Evolutionary conservation across 64 coral and sea anemone species (phyloP).

Genomic region (Porites australiensis): DNA sequence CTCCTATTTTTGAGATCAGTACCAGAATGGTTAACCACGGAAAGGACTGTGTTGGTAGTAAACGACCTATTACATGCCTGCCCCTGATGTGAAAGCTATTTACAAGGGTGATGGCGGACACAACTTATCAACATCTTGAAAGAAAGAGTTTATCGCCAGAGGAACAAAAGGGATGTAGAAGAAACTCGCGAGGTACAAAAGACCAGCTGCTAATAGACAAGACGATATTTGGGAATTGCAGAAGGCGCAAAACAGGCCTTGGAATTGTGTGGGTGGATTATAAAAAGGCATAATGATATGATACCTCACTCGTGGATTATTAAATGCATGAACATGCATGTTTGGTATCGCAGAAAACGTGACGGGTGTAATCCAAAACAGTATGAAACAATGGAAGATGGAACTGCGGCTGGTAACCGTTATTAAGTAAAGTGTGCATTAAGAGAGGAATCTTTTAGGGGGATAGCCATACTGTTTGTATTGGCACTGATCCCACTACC

Average conservation of each 20-base stretch:
- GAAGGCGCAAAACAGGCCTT: neutral
- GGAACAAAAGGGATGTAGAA: conserved; percentile 29
- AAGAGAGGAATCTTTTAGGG: too few species aligned
- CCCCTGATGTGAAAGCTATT: conserved; percentile 30
- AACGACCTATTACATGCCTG: conserved; percentile 35
- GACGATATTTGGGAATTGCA: neutral
- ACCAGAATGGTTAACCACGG: conserved; percentile 18
- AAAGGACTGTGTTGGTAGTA: conserved; percentile 20
- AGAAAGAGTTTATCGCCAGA: neutral
- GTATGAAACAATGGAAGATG: too few species aligned
- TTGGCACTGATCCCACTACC: too few species aligned
- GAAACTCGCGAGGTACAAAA: neutral
- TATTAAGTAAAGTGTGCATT: too few species aligned
- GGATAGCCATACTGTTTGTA: too few species aligned
- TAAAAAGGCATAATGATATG: neutral
- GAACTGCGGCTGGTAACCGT: too few species aligned
- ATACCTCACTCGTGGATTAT: neutral
- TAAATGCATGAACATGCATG: too few species aligned
- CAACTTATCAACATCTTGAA: neutral
- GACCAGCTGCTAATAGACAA: conserved; percentile 25
- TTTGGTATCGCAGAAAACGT: too few species aligned
- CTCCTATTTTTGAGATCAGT: neutral
- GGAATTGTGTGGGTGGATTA: neutral
- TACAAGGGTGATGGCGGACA: neutral
- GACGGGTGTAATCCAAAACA: too few species aligned